Evolutionary conservation across 2,888 invertebrate genomes (phyloP).

Genomic region (Norana najaformis): DNA sequence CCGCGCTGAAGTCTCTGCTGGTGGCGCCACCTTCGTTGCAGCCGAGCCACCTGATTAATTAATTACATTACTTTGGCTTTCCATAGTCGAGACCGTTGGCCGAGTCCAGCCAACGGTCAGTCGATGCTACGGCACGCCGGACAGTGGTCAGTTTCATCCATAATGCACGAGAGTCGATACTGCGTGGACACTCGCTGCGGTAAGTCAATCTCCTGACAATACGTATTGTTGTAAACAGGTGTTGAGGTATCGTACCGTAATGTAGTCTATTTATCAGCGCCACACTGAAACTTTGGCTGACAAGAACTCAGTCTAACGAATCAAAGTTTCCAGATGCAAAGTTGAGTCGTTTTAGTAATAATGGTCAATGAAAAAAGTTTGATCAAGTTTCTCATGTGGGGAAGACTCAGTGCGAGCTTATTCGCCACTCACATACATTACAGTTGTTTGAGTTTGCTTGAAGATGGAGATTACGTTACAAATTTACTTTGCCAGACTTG

Average conservation of each 20-base stretch:
- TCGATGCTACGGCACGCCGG: background rate
- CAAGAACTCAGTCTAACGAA: background rate
- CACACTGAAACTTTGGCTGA: background rate
- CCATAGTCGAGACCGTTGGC: background rate
- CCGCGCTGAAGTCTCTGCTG: background rate
- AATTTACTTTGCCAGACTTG: too few species aligned
- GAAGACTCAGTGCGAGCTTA: too few species aligned
- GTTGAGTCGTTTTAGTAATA: background rate
- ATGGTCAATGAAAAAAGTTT: background rate
- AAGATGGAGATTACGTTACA: too few species aligned
- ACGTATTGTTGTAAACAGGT: background rate
- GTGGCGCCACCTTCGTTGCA: background rate
- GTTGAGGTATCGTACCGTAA: background rate
- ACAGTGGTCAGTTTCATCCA: background rate
- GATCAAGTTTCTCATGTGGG: background rate
- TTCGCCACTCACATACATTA: too few species aligned
- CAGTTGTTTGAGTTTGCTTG: too few species aligned
- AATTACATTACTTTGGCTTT: constrained; percentile 13
- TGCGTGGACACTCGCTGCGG: background rate
- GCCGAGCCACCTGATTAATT: background rate
- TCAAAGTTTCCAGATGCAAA: background rate
- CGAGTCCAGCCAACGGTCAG: background rate
- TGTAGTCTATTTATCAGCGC: background rate
- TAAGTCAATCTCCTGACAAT: background rate
- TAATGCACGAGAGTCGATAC: background rate